Evolutionary conservation across 2,888 invertebrate genomes (phyloP).

Genomic region (Campaea margaritaria): DNA sequence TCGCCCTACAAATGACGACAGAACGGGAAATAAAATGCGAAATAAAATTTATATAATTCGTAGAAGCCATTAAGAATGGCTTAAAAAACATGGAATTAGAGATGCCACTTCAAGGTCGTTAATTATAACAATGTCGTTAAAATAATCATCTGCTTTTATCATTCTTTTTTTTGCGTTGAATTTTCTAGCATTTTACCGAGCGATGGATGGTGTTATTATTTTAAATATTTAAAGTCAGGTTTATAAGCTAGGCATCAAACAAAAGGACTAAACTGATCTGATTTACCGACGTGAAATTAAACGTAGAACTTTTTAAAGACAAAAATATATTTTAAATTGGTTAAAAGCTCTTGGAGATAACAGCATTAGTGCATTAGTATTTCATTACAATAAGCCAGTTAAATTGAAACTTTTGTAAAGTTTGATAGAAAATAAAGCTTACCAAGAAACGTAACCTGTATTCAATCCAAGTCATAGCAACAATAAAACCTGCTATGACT

Average conservation of each 20-base stretch:
- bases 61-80: slow-evolving; percentile 26
- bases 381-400: no score
- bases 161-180: background rate
- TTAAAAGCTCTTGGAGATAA: no score
- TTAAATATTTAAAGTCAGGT: no score
- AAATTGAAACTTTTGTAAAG: background rate
- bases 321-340: no score
- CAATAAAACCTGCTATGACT: background rate
- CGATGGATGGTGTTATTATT: no score
- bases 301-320: no score
- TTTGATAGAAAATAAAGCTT: background rate
- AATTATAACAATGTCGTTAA: slow-evolving; percentile 11
- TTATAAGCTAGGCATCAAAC: no score
- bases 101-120: slow-evolving; percentile 14
- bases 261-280: no score
- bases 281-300: no score
- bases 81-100: slow-evolving; percentile 30
- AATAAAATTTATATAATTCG: slow-evolving; percentile 42
- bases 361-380: no score
- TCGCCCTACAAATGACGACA: slow-evolving; percentile 37
- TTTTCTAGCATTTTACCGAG: no score
- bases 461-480: background rate
- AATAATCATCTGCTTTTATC: slow-evolving; percentile 9
- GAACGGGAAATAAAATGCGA: slow-evolving; percentile 30
- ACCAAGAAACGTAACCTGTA: background rate